phyloP scores from a whole-genome alignment of 1,140 invertebrate genomes.

The Hormaphis cornu region DNA sequence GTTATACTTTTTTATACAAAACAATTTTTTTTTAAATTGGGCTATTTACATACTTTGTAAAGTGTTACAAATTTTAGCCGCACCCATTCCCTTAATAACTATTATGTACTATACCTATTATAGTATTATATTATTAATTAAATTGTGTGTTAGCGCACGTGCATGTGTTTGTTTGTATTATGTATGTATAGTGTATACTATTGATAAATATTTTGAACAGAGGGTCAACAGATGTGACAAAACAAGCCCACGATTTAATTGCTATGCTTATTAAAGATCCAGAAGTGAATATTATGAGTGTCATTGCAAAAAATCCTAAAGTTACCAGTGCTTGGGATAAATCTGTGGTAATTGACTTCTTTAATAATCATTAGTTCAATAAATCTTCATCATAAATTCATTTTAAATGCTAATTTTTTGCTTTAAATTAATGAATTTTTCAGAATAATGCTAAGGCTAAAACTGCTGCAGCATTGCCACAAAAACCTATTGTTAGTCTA shows the following conservation, averaged over 20 bases:
- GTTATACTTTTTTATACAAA: too few species aligned
- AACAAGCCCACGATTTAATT: conserved; percentile 79
- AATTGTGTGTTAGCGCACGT: background rate
- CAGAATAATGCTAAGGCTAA: conserved; percentile 36
- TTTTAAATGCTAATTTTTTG: background rate
- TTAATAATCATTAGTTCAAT: too few species aligned
- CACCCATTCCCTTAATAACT: too few species aligned
- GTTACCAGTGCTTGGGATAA: conserved; percentile 51
- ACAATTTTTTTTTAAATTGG: too few species aligned
- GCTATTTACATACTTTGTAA: too few species aligned
- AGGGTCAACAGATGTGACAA: conserved; percentile 80
- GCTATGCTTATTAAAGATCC: conserved; percentile 82
- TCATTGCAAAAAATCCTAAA: conserved; percentile 58
- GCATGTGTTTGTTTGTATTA: background rate
- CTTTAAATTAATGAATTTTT: conserved; percentile 5
- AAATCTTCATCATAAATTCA: background rate
- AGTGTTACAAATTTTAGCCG: too few species aligned
- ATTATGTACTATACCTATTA: too few species aligned
- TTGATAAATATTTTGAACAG: conserved; percentile 44
- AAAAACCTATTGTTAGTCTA: conserved; percentile 1
- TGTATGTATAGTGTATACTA: background rate
- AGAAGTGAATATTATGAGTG: conserved; percentile 71
- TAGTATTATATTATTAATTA: background rate
- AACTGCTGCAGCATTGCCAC: conserved; percentile 26
- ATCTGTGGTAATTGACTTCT: conserved; percentile 41